Percentiles rank a stretch among this genome's conserved stretches.
Evolutionary conservation across 1,140 invertebrate species (phyloP).

Genomic region (Teleogryllus occipitalis): DNA sequence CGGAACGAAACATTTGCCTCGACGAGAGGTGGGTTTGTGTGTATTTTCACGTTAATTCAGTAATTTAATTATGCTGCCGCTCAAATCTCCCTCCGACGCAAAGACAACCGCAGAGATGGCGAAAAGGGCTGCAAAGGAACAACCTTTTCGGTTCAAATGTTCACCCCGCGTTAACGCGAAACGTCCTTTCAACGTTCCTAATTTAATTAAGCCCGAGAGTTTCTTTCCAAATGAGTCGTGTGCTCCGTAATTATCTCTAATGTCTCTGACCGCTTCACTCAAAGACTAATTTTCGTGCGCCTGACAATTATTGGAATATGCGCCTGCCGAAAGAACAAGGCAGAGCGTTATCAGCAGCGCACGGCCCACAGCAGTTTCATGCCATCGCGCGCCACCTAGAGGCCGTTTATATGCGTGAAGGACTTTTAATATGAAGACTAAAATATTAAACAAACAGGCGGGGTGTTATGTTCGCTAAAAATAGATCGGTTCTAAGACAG

Average conservation of each 20-base stretch:
- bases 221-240: not conserved
- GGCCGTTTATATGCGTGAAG: not conserved
- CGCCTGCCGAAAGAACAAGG: too few relatives aligned
- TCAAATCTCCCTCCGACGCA: not conserved
- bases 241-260: slow-evolving; percentile 4
- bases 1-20: not conserved
- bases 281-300: not conserved
- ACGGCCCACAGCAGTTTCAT: not conserved
- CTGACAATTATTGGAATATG: not conserved
- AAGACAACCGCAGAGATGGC: not conserved
- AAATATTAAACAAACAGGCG: not conserved
- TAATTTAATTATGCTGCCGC: not conserved
- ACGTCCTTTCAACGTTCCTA: not conserved
- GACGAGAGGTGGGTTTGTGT: not conserved
- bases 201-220: not conserved
- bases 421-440: slow-evolving; percentile 2
- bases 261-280: not conserved
- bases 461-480: not conserved
- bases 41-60: not conserved
- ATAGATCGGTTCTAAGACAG: slow-evolving; percentile 1
- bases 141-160: not conserved
- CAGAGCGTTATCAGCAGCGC: too few relatives aligned
- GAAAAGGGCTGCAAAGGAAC: not conserved
- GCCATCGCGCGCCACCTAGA: not conserved
- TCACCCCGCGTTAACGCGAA: not conserved